Percentiles rank a stretch among this genome's conserved stretches.
Conservation (phyloP, 2,888 invertebrate species). For the Epicampocera succincta region DNA sequence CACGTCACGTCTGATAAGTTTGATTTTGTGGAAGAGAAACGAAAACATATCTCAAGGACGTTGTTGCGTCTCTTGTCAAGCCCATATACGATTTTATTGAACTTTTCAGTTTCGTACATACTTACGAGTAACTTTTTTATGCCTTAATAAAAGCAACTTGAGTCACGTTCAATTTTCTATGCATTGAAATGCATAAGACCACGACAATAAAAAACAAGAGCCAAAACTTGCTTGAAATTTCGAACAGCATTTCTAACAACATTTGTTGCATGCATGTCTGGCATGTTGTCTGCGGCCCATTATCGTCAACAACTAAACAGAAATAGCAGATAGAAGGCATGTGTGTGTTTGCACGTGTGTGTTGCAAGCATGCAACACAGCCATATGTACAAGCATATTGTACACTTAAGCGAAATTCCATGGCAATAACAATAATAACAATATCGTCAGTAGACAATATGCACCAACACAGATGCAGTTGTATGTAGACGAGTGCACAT, state of each 20-base stretch:
- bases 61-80: conserved; percentile 64
- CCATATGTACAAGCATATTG: no score
- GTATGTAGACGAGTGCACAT: no score
- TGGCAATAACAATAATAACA: no score
- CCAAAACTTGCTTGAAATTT: conserved; percentile 54
- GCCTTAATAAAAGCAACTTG: conserved; percentile 63
- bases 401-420: no score
- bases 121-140: conserved; percentile 34
- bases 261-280: conserved; percentile 68
- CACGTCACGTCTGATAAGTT: no score
- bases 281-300: conserved; percentile 66
- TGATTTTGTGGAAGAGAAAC: conserved; percentile 53
- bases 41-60: conserved; percentile 66
- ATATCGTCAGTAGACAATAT: no score
- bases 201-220: conserved; percentile 26
- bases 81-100: conserved; percentile 61
- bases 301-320: conserved; percentile 52
- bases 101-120: conserved; percentile 51
- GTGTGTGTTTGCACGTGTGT: no score
- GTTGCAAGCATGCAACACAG: no score
- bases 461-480: no score
- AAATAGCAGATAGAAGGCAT: no score
- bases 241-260: conserved; percentile 67
- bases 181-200: conserved; percentile 53
- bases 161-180: conserved; percentile 68